Evolutionary conservation across 2,113 vertebrate species (phyloP), one percentile per base, ranked within the genome.

Genomic region (Pteronura brasiliensis): DNA sequence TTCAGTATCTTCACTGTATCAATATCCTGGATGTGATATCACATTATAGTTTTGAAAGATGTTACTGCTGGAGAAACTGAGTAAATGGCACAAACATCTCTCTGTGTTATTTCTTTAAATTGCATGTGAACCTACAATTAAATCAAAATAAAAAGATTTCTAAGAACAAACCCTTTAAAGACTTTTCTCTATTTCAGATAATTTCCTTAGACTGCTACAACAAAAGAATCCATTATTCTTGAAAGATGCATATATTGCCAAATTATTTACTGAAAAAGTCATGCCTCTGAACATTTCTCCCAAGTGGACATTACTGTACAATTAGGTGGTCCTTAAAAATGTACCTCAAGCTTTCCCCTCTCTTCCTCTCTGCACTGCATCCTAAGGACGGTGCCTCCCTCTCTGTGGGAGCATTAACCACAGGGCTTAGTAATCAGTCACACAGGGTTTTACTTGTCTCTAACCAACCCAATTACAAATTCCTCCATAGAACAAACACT

Each of bases 211-310:
- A 65, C 29, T 79, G 71, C 27, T 69, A 42, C 49, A 44, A 77
- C 86, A 96, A 82, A 92, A 82, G 12, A 93, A 88, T 84, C 39
- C 67, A 27, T 17, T 27, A 49, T 21, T 77, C 47, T 82, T 91
- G 83, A 82, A 82, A 61, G 49, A 44, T 77, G 76, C 59, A 59
- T 29, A 67, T 74, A 47, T 10, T 94, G 11, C 10, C 31, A 57
- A 90, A 96, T 65, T 92, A 92, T 52, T 92, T 92, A 61, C 72
- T 93, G 36, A 80, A 59, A 77, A 95, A 86, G 36, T 59, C 44
- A 82, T 44, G 31, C 21, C n/a, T 74, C 63, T 84, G 52, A 90
- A 39, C 36, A 93, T 93, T 88, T 93, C 42, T 79, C 44, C 36
- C 55, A 63, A 80, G 27, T 4, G 67, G 20, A 52, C 42, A 72